Conservation (phyloP, 2,113 vertebrate species). For the Glareola pratincola region DNA sequence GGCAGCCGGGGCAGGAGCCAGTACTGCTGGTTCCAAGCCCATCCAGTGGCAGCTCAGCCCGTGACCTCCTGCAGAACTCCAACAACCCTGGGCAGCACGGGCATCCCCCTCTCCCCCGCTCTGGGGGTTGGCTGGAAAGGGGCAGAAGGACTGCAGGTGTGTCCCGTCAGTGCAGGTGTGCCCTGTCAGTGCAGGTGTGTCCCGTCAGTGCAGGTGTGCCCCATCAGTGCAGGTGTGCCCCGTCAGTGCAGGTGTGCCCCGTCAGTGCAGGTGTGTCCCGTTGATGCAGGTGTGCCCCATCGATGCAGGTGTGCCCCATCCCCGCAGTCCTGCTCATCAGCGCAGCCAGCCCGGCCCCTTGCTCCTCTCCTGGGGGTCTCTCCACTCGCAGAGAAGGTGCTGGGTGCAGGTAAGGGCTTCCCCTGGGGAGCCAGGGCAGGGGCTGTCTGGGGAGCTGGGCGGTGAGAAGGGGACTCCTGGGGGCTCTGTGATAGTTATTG, state of each 20-base stretch:
- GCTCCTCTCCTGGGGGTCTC: rapidly evolving
- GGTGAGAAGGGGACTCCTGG: rapidly evolving
- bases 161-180: too few species aligned
- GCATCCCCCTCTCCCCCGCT: rapidly evolving
- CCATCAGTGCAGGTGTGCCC: too few species aligned
- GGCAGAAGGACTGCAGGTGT: not conserved
- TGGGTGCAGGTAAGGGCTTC: not conserved
- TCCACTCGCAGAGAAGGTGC: rapidly evolving
- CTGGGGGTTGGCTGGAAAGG: not conserved
- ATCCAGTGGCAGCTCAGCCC: not conserved
- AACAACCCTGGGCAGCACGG: not conserved
- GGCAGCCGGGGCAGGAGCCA: rapidly evolving
- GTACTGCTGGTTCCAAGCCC: not conserved
- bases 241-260: too few species aligned
- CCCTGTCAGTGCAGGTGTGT: too few species aligned
- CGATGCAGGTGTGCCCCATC: not conserved
- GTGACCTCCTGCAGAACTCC: rapidly evolving
- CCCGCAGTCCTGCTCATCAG: not conserved
- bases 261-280: too few species aligned
- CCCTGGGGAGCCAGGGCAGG: too few species aligned
- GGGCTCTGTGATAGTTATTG: rapidly evolving
- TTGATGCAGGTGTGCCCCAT: too few species aligned
- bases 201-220: too few species aligned
- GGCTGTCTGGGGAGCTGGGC: not conserved
- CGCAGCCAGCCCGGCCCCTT: rapidly evolving